Conservation (phyloP, 2,113 vertebrate species). For the Hyperoodon ampullatus region DNA sequence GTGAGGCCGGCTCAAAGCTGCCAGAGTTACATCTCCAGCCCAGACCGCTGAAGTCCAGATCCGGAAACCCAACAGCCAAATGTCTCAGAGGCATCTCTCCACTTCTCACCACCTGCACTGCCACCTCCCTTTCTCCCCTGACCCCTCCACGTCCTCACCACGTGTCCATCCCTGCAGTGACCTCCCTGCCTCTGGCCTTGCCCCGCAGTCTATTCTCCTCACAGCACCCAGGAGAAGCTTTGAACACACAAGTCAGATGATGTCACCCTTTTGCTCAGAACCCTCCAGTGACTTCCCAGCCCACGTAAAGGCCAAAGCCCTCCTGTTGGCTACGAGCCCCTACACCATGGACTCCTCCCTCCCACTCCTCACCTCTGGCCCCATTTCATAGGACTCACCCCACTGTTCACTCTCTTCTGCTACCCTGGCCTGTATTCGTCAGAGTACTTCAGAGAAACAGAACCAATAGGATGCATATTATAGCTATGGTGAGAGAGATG, state of each 20-base stretch:
- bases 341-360: rapidly evolving
- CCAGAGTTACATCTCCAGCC: neutral
- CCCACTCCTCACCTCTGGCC: neutral
- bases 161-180: neutral
- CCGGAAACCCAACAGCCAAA: neutral
- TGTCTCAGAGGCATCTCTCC: neutral
- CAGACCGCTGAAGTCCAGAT: neutral
- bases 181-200: neutral
- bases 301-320: neutral
- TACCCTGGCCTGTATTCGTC: neutral
- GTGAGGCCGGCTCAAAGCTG: rapidly evolving
- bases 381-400: neutral
- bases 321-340: neutral
- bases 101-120: neutral
- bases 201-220: neutral
- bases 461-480: neutral
- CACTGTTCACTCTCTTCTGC: neutral
- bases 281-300: neutral
- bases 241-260: neutral
- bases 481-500: neutral
- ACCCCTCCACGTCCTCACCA: neutral
- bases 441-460: neutral
- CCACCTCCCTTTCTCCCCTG: rapidly evolving
- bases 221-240: neutral
- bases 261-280: neutral